Percentiles rank a stretch among this genome's conserved stretches.
Evolutionary conservation across 1,140 invertebrate species (phyloP).

Genomic region (Hycleus cichorii): DNA sequence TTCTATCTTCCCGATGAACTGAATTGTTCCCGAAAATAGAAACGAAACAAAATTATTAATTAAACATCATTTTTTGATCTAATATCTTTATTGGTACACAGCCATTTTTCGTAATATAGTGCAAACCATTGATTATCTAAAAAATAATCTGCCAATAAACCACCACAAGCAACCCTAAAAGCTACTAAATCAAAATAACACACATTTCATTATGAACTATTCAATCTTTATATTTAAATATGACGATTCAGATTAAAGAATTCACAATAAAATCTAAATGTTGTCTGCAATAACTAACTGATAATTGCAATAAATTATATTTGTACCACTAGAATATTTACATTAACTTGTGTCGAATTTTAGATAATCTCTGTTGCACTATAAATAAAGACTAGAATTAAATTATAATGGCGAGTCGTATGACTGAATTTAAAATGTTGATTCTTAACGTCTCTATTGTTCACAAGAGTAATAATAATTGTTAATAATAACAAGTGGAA

Average conservation of each 20-base stretch:
- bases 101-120: constrained; percentile 21
- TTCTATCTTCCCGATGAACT: too few relatives aligned
- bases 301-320: not conserved
- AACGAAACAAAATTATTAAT: constrained; percentile 1
- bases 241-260: too few relatives aligned
- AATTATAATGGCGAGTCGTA: constrained; percentile 18
- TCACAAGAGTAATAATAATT: not conserved
- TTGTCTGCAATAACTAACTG: not conserved
- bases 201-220: constrained; percentile 4
- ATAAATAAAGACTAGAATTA: constrained; percentile 16
- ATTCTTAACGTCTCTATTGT: not conserved
- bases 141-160: constrained; percentile 1
- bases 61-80: not conserved
- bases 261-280: not conserved
- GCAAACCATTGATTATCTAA: constrained; percentile 6
- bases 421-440: constrained; percentile 11
- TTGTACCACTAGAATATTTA: not conserved
- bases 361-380: not conserved
- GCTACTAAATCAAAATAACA: constrained; percentile 20
- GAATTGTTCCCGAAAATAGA: not conserved
- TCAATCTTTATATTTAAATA: not conserved
- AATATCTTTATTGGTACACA: constrained; percentile 34
- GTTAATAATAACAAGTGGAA: constrained; percentile 1
- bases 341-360: too few relatives aligned
- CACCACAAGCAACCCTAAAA: constrained; percentile 26